Evolutionary conservation across 2,113 vertebrate species (phyloP).

Genomic region (Motacilla tschutschensis): DNA sequence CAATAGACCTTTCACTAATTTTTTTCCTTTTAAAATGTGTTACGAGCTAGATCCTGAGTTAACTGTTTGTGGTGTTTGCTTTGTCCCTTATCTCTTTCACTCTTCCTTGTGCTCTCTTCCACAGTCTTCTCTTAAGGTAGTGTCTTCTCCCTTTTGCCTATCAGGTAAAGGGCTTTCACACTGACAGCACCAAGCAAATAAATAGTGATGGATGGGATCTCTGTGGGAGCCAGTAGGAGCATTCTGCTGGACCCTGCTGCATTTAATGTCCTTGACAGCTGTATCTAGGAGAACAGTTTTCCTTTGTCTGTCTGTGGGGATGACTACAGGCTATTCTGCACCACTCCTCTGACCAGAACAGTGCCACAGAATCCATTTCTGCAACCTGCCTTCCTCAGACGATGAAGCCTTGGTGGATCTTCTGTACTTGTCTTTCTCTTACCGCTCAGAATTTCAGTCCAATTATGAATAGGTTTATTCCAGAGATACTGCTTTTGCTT

Average conservation of each 20-base stretch:
- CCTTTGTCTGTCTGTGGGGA: background rate
- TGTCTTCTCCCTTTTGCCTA: background rate
- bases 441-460: background rate
- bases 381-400: background rate
- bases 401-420: background rate
- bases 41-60: background rate
- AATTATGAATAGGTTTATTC: background rate
- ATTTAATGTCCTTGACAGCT: conserved; percentile 1
- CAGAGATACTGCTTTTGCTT: background rate
- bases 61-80: background rate
- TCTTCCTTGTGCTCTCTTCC: background rate
- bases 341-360: background rate
- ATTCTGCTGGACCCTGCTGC: background rate
- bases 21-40: background rate
- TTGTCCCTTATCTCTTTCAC: background rate
- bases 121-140: background rate
- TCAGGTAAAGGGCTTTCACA: background rate
- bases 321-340: background rate
- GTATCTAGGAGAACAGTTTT: background rate
- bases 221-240: background rate
- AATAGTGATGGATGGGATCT: background rate
- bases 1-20: background rate
- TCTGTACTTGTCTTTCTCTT: background rate
- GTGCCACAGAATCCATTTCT: background rate
- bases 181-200: background rate